Base-by-base conservation (phyloP, 2,888 invertebrate species). In the Xiphydria camelus region DNA sequence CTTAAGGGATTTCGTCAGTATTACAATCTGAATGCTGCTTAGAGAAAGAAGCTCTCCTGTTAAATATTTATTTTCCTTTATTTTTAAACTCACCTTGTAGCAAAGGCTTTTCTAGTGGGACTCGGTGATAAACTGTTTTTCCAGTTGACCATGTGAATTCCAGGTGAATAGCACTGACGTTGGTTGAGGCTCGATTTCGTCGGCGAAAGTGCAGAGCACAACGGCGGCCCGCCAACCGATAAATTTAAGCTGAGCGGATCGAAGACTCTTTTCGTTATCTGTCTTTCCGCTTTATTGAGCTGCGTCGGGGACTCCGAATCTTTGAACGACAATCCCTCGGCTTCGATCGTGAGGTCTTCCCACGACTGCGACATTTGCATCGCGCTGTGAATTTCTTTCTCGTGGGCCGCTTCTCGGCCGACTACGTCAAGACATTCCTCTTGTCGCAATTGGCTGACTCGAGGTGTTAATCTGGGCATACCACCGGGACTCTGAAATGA, bases 321-420 rank as follows among this genome's bases (percentile, higher is more conserved):
- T 47, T 73, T 75, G 38, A 75, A 73, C 1, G 73, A 68, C 26
- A 78, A 77, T 50, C 82, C 80, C 59, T 83, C 83, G 14, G 77
- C 82, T 66, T 88, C 86, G 57, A 91, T 75, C 4, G 89, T 88
- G 22, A 95, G 82, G 77, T 94, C 94, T 76, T 95, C 95, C 84
- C 91, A 94, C 4, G 94, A 94, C 74, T 93, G 93, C 2, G 94
- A 94, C 78, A 96, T 94, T 77, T 92, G 92, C 83, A 94, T 90
- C 51, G 93, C 89, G 61, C 88, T 87, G 75, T 94, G 92, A 40
- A 94, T 83, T 76, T 94, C 93, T 40, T 91, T 83, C 78, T 96
- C 96, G 75, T 94, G 94, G 14, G 91, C 92, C 45, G 90, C 87
- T 77, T 96, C 95, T 45, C 94, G 82, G 64, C 89, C 88, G 64